Evolutionary conservation across 2,113 vertebrate genomes (phyloP).

Genomic region (Odobenus rosmarus): DNA sequence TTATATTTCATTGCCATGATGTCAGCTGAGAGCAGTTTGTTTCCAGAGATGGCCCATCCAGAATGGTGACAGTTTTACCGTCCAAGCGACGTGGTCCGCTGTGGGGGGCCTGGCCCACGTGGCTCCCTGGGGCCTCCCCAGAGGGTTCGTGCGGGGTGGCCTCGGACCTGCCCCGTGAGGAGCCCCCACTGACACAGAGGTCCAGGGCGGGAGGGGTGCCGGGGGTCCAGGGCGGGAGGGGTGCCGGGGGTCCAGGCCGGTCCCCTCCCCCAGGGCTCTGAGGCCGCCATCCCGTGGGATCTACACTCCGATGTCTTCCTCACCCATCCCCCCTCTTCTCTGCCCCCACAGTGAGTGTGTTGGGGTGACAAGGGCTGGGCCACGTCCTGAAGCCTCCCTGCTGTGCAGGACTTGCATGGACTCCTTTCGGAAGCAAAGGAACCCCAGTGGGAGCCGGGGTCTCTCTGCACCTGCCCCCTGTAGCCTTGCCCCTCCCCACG

Average conservation of each 20-base stretch:
- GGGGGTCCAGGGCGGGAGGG: background rate
- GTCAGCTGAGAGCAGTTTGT: slow-evolving; percentile 5
- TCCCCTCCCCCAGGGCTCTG: accelerated
- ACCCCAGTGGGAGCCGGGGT: accelerated
- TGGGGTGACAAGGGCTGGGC: too few species aligned
- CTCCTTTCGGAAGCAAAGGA: background rate
- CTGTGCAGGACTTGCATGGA: too few species aligned
- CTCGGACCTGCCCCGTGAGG: background rate
- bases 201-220: accelerated
- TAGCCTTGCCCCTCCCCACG: background rate
- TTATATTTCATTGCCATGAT: background rate
- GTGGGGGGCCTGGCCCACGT: background rate
- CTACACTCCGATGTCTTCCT: too few species aligned
- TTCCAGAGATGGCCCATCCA: background rate
- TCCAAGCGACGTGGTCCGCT: accelerated
- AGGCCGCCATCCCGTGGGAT: background rate
- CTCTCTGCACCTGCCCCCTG: background rate
- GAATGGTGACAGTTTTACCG: background rate
- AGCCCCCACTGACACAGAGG: background rate
- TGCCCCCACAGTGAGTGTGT: too few species aligned
- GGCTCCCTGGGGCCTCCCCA: background rate
- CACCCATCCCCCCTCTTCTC: background rate
- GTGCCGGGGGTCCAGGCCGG: background rate
- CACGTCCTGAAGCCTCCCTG: background rate
- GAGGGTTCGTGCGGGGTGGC: accelerated